Percentiles rank a stretch among this genome's conserved stretches.
Conservation (phyloP, 2,888 invertebrate species). For the Dryococelus australis region DNA sequence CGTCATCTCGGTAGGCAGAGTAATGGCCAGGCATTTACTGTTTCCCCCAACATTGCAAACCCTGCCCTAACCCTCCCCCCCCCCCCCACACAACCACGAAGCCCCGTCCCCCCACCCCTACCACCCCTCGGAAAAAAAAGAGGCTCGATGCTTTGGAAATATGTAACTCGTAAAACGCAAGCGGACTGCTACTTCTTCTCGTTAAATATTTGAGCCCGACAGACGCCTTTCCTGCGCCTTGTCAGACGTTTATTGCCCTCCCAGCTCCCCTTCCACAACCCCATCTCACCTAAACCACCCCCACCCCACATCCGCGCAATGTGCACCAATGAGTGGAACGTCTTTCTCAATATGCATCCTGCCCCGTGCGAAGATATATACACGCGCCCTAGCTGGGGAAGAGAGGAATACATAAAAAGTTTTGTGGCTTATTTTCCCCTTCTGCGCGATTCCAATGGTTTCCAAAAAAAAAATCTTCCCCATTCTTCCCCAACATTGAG, state of each 20-base stretch:
- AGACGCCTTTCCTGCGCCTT: neutral
- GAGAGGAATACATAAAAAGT: slow-evolving; percentile 4
- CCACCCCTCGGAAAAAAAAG: too few species aligned
- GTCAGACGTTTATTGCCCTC: neutral
- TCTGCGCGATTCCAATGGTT: neutral
- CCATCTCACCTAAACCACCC: neutral
- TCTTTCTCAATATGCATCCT: slow-evolving; percentile 26
- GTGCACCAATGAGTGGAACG: slow-evolving; percentile 21
- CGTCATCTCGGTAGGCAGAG: slow-evolving; percentile 10
- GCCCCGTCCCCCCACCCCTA: neutral
- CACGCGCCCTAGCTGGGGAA: neutral
- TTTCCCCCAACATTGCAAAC: neutral
- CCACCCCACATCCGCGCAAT: neutral
- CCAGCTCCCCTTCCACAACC: neutral
- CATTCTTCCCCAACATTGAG: neutral
- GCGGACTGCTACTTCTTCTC: slow-evolving; percentile 6
- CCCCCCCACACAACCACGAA: neutral
- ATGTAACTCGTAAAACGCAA: slow-evolving; percentile 26
- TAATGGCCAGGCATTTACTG: slow-evolving; percentile 2
- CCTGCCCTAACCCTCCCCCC: neutral
- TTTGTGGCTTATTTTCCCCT: neutral
- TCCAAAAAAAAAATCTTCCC: neutral
- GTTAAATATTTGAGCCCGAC: slow-evolving; percentile 27
- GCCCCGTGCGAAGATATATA: slow-evolving; percentile 9
- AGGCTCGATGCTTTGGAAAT: slow-evolving; percentile 20